Evolutionary conservation across 2,113 vertebrate genomes (phyloP), one percentile per base, ranked within the genome.

Genomic region (Oreochromis tanganicae): DNA sequence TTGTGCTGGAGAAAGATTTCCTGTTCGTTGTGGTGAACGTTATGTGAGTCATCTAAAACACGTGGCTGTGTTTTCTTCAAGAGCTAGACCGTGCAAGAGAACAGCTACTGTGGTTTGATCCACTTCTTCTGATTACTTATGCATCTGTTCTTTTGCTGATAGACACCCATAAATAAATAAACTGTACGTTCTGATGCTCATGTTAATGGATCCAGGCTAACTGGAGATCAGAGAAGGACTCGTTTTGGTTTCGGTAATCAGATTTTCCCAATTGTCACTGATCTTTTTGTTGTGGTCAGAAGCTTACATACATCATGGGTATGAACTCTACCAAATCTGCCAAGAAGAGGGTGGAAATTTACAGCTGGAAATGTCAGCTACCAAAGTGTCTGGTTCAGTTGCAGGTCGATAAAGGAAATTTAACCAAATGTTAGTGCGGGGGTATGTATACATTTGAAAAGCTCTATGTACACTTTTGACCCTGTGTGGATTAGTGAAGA

Each of bases 401-500:
- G 24, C 24, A 75, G 43, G 14, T 50, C 9, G 0, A 27, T 29
- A 75, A 75, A 48, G 71, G 6, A 75, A 48, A 48, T 50, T 19
- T 17, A 75, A 75, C 24, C 43, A 50, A 75, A 19, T 50, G 11
- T 56, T 56, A 21, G 2, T 55, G n/a, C 5, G 9, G n/a, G 9
- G 9, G n/a, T 11, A 6, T 12, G 34, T 68, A 13, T 68, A 1
- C 3, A 21, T 68, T 1, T 38, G 34, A 66, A 38, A 66, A 66
- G 10, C 61, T 38, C 61, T 13, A 38, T 38, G 61, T 0, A 13
- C 11, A 38, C 38, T 68, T 68, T 38, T 38, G 6, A 38, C 61
- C 38, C 38, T 0, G 6, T 68, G 19, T 0, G 10, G 6, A 13
- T 68, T 38, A 68, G 63, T 12, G 6, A 38, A 68, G 34, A n/a